These are phyloP conservation scores for Drosophila niveifrons DNA, from an alignment of 2,888 invertebrate species.

Conservation along the genomic window DNA sequence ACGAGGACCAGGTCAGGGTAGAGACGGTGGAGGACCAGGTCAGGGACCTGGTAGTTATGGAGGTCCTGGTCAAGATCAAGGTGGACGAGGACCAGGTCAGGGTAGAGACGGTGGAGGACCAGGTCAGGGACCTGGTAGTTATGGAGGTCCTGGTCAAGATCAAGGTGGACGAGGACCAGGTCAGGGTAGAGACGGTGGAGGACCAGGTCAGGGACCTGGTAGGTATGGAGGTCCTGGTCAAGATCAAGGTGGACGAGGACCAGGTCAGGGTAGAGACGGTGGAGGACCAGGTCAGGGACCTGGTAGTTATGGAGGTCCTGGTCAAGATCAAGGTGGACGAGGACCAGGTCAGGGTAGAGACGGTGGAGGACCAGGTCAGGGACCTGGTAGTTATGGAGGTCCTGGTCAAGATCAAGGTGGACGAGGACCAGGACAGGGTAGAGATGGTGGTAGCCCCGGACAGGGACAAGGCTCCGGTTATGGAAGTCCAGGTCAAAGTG, in stretches of 20 bases:
- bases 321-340: not conserved
- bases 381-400: not conserved
- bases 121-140: no score
- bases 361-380: no score
- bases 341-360: slow-evolving; percentile 10
- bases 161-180: not conserved
- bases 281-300: not conserved
- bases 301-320: not conserved
- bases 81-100: no score
- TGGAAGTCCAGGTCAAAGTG: not conserved
- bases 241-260: not conserved
- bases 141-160: not conserved
- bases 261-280: not conserved
- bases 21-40: no score
- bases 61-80: no score
- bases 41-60: no score
- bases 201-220: not conserved
- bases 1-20: no score
- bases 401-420: slow-evolving; percentile 1
- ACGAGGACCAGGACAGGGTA: not conserved
- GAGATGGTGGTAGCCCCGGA: not conserved
- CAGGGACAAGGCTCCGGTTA: not conserved
- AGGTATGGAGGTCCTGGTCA: not conserved
- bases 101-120: no score
- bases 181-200: no score